A percentile compares a stretch with the other conserved stretches of the same genome.
These are phyloP conservation scores for Sander lucioperca DNA, from an alignment of 2,113 vertebrate species.

Conservation along the genomic window DNA sequence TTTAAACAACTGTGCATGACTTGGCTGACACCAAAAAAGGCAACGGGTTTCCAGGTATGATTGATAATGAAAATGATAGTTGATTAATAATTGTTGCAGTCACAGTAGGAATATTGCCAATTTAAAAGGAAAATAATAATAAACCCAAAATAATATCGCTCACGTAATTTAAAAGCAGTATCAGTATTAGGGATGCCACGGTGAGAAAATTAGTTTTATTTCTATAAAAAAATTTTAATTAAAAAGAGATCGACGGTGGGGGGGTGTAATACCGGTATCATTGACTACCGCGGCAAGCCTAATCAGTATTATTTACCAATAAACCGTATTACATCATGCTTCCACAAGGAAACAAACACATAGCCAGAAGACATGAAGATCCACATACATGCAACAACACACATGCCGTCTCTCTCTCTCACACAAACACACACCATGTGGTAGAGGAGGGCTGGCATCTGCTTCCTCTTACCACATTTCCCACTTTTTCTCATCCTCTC, in stretches of 20 bases:
- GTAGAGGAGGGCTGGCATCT: constrained; percentile 60
- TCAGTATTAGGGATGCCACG: no score
- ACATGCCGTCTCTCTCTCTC: constrained; percentile 7
- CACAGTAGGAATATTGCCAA: neutral
- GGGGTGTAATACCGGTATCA: no score
- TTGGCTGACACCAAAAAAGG: no score
- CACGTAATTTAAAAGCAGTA: neutral
- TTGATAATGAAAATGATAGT: no score
- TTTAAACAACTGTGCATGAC: neutral
- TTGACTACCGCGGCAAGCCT: no score
- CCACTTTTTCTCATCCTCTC: constrained; percentile 86
- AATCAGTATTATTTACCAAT: neutral
- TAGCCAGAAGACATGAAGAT: constrained; percentile 1
- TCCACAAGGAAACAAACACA: constrained; percentile 69
- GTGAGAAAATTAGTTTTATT: no score
- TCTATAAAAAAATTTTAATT: no score
- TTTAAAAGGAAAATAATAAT: neutral
- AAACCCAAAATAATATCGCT: neutral
- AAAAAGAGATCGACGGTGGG: no score
- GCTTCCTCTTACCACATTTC: constrained; percentile 65
- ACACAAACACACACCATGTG: constrained; percentile 60
- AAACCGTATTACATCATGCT: constrained; percentile 82
- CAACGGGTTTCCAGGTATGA: no score
- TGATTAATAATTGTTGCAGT: neutral
- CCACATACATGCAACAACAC: constrained; percentile 28